These are phyloP conservation scores for Micromys minutus DNA, from an alignment of 2,113 vertebrate species.

Conservation along the genomic window DNA sequence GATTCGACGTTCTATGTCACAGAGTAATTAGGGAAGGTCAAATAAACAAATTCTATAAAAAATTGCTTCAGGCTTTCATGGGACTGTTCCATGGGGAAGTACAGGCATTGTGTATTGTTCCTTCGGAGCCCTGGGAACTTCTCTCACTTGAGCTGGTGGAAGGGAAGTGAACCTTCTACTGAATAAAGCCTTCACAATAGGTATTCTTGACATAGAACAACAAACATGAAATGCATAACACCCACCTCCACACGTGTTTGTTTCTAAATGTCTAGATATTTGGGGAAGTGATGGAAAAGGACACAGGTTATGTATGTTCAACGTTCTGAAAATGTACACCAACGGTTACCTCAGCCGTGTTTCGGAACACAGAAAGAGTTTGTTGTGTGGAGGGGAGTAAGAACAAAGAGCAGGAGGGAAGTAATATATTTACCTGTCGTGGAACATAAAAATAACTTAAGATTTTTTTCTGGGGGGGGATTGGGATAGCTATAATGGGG, in stretches of 20 bases:
- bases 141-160: constrained; percentile 47
- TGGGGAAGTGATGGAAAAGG: constrained; percentile 45
- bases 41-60: constrained; percentile 58
- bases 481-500: neutral
- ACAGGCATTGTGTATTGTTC: constrained; percentile 76
- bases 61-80: constrained; percentile 27
- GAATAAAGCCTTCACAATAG: constrained; percentile 72
- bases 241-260: constrained; percentile 15
- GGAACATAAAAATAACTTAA: neutral
- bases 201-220: constrained; percentile 67
- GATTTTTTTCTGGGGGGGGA: too few species aligned
- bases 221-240: constrained; percentile 45
- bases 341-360: neutral
- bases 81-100: constrained; percentile 60
- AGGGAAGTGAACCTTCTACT: constrained; percentile 66
- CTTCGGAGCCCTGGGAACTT: constrained; percentile 58
- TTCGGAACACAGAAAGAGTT: neutral
- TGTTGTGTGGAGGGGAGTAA: neutral
- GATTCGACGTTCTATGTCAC: neutral
- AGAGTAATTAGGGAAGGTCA: constrained; percentile 24
- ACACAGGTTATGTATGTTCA: constrained; percentile 35
- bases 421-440: neutral
- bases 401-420: neutral
- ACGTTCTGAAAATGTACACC: neutral
- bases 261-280: constrained; percentile 50